Evolutionary conservation across 2,797 vertebrate genomes (phyloP), one percentile per base, ranked within the genome.

Genomic region (Poeciliopsis infans): DNA sequence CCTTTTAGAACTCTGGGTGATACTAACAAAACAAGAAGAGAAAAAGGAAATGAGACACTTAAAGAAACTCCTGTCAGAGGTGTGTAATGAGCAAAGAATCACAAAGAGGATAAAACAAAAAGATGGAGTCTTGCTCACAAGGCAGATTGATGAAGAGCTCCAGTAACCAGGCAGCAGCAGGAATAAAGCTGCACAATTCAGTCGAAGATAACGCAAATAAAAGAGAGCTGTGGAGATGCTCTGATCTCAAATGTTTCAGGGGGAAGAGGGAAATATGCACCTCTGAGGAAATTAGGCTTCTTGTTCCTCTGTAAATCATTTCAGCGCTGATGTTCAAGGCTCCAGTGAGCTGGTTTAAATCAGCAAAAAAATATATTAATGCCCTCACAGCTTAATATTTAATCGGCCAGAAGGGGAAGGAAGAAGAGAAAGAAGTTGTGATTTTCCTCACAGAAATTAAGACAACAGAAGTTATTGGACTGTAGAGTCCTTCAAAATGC

Each of bases 81-180:
- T 39, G 66, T 13, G 77, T 86, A 82, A 86, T 11, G 84, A 86
- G 86, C 75, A 5, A 43, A 77, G 80, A 82, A 82, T 69, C 68
- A 53, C 82, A 11, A 7, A 28, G 47, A 43, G 59, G 57, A 33
- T 72, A 23, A 84, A 85, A 77, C 72, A 90, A 83, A 88, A 87
- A 87, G 57, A 39, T 49, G 75, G 85, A 79, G 89, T 72, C 86
- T 49, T 1, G 51, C 61, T 81, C 81, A 84, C 79, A 79, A 72
- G 82, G 82, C 76, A 78, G 78, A 75, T 79, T 87, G 86, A 91
- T 85, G 84, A 79, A 88, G 86, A 83, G 87, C 20, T 72, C 79
- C 2, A 41, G 89, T 91, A 66, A 89, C 88, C 85, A 85, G 82
- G 90, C 87, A 92, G 90, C 87, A 46, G 77, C 46, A 0, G 39